phyloP scores from a whole-genome alignment of 2,113 vertebrate genomes.

The Galemys pyrenaicus region DNA sequence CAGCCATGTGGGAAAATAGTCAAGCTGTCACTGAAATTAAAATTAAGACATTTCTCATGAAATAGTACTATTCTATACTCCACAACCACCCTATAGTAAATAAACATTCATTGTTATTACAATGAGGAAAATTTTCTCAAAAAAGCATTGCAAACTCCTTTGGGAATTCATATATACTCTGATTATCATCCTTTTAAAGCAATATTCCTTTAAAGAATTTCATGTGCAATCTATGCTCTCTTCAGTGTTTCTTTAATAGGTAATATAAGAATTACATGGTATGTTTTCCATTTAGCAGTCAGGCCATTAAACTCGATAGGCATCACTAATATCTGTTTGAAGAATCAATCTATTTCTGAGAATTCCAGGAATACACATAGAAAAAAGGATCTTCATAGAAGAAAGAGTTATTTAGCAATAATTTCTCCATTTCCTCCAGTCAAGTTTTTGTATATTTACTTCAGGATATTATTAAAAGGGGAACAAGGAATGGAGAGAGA shows the following conservation, averaged over 20 bases:
- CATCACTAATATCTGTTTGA: conserved; percentile 55
- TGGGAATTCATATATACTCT: conserved; percentile 91
- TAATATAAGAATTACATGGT: conserved; percentile 85
- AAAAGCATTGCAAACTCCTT: conserved; percentile 83
- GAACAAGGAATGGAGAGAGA: too few relatives aligned
- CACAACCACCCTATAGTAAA: conserved; percentile 82
- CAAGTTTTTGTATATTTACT: background rate
- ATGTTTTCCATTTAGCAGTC: conserved; percentile 81
- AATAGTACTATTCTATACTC: conserved; percentile 78
- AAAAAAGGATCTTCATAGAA: background rate
- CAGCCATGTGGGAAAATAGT: conserved; percentile 78
- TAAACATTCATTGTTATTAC: conserved; percentile 88
- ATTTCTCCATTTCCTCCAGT: background rate
- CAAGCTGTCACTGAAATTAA: conserved; percentile 77
- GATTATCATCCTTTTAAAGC: conserved; percentile 92
- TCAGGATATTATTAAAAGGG: background rate
- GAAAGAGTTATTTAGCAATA: background rate
- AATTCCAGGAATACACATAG: conserved; percentile 27
- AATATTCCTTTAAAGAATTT: conserved; percentile 89
- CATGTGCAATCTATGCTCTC: conserved; percentile 87
- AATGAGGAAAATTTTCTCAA: conserved; percentile 82
- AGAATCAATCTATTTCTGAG: conserved; percentile 47
- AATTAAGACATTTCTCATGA: conserved; percentile 83
- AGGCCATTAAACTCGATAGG: conserved; percentile 71
- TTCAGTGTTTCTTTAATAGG: conserved; percentile 85